Percentiles rank a stretch among this genome's conserved stretches.
phyloP scores from a whole-genome alignment of 2,113 vertebrate species.

The Hepsetus odoe region DNA sequence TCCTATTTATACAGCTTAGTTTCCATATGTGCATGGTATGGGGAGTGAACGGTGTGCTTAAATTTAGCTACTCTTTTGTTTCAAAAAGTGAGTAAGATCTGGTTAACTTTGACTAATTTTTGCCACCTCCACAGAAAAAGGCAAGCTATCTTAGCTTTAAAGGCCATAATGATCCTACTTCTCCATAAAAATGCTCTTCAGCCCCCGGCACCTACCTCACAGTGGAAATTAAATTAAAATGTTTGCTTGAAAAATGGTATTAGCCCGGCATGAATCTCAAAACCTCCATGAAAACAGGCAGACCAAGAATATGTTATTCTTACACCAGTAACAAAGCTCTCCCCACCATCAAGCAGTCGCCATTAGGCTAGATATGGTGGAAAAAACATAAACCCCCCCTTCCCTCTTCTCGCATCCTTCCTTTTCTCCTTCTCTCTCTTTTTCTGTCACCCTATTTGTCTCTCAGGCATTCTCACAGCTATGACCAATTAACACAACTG shows the following conservation, averaged over 20 bases:
- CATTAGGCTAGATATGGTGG: background rate
- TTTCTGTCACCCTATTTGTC: background rate
- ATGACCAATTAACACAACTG: slow-evolving; percentile 47
- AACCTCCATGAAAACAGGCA: background rate
- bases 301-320: background rate
- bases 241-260: background rate
- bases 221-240: background rate
- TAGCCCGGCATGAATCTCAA: background rate
- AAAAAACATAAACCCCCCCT: background rate
- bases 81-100: too few species aligned
- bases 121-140: too few species aligned
- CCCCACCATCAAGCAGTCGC: too few species aligned
- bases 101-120: too few species aligned
- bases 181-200: too few species aligned
- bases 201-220: too few species aligned
- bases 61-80: too few species aligned
- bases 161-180: too few species aligned
- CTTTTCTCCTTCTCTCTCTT: slow-evolving; percentile 8
- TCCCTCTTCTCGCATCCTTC: background rate
- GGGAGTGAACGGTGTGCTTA: too few species aligned
- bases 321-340: background rate
- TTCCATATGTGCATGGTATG: too few species aligned
- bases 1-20: too few species aligned
- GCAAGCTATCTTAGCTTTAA: too few species aligned
- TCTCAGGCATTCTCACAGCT: slow-evolving; percentile 29